Conservation (phyloP, 2,888 invertebrate genomes). For the Zygogramma bicolorata region DNA sequence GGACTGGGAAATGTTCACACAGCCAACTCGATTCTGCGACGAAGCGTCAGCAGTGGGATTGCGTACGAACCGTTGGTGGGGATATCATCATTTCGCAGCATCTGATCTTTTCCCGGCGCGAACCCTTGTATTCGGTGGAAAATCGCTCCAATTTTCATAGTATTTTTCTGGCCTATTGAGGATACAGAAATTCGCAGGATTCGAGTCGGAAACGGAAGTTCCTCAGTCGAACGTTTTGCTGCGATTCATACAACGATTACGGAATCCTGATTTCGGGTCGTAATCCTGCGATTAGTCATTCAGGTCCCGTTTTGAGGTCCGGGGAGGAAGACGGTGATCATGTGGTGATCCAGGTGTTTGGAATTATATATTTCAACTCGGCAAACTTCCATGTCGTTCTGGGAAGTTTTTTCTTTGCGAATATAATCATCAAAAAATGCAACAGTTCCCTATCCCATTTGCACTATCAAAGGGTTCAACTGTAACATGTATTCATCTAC, state of each 20-base stretch:
- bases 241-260: not conserved
- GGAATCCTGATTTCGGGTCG: not conserved
- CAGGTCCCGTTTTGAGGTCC: too few relatives aligned
- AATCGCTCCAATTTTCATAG: constrained; percentile 49
- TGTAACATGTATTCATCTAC: too few relatives aligned
- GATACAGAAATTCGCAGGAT: constrained; percentile 22
- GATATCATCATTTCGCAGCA: constrained; percentile 64
- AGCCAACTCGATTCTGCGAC: constrained; percentile 57
- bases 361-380: too few relatives aligned
- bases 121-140: constrained; percentile 54
- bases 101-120: constrained; percentile 61
- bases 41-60: constrained; percentile 54
- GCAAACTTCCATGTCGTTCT: too few relatives aligned
- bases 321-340: too few relatives aligned
- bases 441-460: too few relatives aligned
- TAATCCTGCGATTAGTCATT: too few relatives aligned
- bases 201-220: constrained; percentile 1
- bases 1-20: constrained; percentile 60
- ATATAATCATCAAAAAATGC: too few relatives aligned
- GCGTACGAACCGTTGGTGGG: constrained; percentile 53
- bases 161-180: constrained; percentile 45
- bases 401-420: too few relatives aligned
- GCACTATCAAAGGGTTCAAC: too few relatives aligned
- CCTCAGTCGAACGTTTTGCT: not conserved
- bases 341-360: too few relatives aligned